These are phyloP conservation scores for Drosophila quadrilineata DNA, from an alignment of 1,140 invertebrate species.

Conservation along the genomic window DNA sequence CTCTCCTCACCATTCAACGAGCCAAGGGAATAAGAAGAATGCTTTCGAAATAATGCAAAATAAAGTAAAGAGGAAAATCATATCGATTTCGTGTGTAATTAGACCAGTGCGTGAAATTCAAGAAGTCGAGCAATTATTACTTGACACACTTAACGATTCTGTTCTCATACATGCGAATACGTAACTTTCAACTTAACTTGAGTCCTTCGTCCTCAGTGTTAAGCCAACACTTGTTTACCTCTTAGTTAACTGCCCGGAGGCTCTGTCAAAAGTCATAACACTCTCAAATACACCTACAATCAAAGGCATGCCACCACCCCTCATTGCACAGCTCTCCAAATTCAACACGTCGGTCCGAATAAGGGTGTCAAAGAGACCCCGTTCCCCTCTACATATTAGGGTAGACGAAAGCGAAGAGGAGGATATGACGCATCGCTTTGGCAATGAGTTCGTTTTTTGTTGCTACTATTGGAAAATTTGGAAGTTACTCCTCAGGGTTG, in stretches of 20 bases:
- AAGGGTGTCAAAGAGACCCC: constrained; percentile 1
- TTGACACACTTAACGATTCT: constrained; percentile 17
- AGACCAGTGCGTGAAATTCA: too few relatives aligned
- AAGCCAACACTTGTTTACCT: too few relatives aligned
- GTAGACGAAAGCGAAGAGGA: too few relatives aligned
- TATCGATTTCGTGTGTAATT: constrained; percentile 57
- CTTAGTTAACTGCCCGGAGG: too few relatives aligned
- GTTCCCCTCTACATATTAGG: too few relatives aligned
- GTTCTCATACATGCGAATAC: too few relatives aligned
- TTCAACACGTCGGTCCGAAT: constrained; percentile 41
- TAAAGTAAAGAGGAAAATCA: constrained; percentile 21
- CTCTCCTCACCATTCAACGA: too few relatives aligned
- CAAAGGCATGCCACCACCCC: not conserved
- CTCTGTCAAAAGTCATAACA: constrained; percentile 13
- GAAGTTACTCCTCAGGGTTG: constrained; percentile 7
- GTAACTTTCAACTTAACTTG: too few relatives aligned
- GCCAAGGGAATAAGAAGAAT: too few relatives aligned
- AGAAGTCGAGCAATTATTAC: constrained; percentile 47
- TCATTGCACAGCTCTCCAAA: too few relatives aligned
- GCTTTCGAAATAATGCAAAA: not conserved
- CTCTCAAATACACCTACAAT: not conserved
- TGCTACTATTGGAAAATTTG: constrained; percentile 27
- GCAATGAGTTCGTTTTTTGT: constrained; percentile 22
- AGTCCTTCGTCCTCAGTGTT: too few relatives aligned
- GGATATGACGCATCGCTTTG: constrained; percentile 62